A percentile compares a stretch with the other conserved stretches of the same genome.
These are phyloP conservation scores for Microcebus lehilahytsara DNA, from an alignment of 2,113 vertebrate species.

Conservation along the genomic window DNA sequence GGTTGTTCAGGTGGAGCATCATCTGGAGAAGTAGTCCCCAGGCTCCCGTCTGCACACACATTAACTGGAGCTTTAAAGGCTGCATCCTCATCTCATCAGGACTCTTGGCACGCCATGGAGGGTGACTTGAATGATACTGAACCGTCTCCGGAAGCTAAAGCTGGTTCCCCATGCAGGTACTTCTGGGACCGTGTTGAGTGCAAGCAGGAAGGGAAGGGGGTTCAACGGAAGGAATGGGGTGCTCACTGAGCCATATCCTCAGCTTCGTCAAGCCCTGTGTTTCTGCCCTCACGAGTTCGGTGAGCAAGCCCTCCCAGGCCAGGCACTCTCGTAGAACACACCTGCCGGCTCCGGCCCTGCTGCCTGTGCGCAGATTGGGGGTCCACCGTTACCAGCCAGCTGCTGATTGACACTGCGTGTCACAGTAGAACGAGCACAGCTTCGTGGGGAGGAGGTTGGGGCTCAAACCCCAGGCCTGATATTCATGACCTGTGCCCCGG, in stretches of 20 bases:
- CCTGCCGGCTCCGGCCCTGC: background rate
- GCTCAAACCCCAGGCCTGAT: background rate
- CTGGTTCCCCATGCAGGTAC: background rate
- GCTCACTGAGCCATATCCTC: background rate
- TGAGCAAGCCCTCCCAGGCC: background rate
- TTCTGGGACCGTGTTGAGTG: background rate
- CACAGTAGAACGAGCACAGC: background rate
- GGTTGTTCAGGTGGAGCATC: slow-evolving; percentile 45
- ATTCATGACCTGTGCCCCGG: background rate
- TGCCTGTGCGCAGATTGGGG: background rate
- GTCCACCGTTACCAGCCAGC: too few relatives aligned
- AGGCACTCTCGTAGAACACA: background rate
- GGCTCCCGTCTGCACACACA: background rate
- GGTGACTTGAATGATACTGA: background rate
- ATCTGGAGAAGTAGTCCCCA: slow-evolving; percentile 23
- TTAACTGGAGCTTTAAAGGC: slow-evolving; percentile 27
- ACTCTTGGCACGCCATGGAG: background rate
- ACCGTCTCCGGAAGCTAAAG: background rate
- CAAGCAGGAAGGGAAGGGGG: background rate
- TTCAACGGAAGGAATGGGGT: background rate
- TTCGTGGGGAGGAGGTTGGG: accelerated
- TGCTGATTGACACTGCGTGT: accelerated
- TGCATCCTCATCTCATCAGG: background rate
- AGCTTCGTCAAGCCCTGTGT: background rate
- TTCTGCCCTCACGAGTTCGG: background rate